phyloP scores from a whole-genome alignment of 2,797 vertebrate genomes.

The Mareca strepera region DNA sequence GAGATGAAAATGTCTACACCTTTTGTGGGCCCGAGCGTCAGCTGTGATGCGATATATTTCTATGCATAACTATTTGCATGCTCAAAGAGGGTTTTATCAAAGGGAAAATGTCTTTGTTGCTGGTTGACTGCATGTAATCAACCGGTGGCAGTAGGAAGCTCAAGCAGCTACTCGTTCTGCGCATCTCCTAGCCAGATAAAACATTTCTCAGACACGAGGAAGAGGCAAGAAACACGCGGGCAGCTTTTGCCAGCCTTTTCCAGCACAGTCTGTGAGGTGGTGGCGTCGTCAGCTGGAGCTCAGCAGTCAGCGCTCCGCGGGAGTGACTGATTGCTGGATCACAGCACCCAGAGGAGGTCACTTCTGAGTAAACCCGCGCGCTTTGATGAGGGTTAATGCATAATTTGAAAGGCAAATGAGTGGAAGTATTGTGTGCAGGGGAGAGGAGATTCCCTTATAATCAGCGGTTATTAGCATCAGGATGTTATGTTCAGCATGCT shows the following conservation, averaged over 20 bases:
- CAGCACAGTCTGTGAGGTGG: neutral
- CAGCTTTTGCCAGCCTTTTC: neutral
- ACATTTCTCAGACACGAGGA: neutral
- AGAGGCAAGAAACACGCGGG: neutral
- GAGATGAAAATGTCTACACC: neutral
- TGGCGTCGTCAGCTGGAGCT: neutral
- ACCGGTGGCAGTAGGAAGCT: neutral
- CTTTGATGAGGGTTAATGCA: neutral
- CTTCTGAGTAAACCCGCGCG: neutral
- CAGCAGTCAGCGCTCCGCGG: neutral
- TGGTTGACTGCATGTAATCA: neutral
- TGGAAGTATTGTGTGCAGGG: neutral
- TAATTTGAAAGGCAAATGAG: constrained; percentile 49
- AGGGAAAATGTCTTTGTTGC: neutral
- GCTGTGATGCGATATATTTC: neutral
- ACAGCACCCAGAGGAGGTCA: constrained; percentile 21
- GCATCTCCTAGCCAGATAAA: neutral
- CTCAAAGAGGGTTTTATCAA: neutral
- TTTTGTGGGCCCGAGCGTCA: neutral
- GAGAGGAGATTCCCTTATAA: neutral
- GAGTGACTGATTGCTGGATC: neutral
- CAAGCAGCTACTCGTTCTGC: neutral
- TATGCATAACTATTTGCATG: neutral
- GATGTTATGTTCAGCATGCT: neutral
- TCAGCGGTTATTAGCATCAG: neutral